A percentile compares a stretch with the other conserved stretches of the same genome.
These are phyloP conservation scores for Augochlorella aurata DNA, from an alignment of 2,888 invertebrate genomes.

Conservation along the genomic window DNA sequence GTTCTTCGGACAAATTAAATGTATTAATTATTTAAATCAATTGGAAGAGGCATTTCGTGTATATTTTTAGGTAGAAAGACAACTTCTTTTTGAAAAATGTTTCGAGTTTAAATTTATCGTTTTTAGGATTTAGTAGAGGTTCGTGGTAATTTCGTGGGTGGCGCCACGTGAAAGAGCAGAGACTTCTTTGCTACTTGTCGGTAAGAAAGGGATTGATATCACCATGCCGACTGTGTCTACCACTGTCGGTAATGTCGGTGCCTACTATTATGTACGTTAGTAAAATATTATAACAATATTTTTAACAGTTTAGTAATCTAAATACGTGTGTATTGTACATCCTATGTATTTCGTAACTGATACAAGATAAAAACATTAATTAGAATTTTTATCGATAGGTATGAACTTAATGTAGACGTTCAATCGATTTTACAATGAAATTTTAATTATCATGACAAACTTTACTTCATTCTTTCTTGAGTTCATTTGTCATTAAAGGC, in stretches of 20 bases:
- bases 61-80: neutral
- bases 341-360: no score
- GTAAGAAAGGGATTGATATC: constrained; percentile 28
- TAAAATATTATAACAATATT: neutral
- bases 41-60: neutral
- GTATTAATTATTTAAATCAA: no score
- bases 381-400: no score
- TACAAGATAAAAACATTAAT: no score
- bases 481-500: neutral
- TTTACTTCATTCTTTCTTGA: no score
- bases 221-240: neutral
- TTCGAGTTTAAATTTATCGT: neutral
- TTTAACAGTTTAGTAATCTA: neutral
- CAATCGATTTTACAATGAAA: no score
- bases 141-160: neutral
- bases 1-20: no score
- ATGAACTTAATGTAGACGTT: no score
- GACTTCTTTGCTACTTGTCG: constrained; percentile 28
- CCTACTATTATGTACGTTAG: neutral
- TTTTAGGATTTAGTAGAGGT: neutral
- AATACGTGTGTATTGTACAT: neutral
- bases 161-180: constrained; percentile 29
- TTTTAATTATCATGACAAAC: no score
- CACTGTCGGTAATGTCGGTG: constrained; percentile 1
- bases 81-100: neutral